Conservation (phyloP, 1,140 invertebrate species). For the Nomia melanderi region DNA sequence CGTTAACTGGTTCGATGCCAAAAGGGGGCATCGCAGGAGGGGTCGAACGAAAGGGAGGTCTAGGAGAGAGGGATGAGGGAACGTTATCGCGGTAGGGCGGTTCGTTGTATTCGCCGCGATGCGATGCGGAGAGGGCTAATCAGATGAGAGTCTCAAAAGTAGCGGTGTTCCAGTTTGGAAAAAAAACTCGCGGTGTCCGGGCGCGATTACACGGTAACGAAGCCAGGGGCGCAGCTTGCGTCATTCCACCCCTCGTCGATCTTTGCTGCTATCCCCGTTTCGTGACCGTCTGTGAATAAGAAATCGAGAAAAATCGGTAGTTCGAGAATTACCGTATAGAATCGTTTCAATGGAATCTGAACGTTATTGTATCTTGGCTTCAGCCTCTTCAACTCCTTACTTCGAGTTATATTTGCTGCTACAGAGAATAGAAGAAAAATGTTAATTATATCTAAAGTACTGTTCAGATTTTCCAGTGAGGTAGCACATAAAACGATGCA, state of each 20-base stretch:
- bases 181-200: slow-evolving; percentile 56
- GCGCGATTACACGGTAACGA: slow-evolving; percentile 59
- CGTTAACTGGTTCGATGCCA: slow-evolving; percentile 66
- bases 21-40: slow-evolving; percentile 25
- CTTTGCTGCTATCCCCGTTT: neutral
- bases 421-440: too few species aligned
- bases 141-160: slow-evolving; percentile 69
- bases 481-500: too few species aligned
- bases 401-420: too few species aligned
- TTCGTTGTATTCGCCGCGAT: slow-evolving; percentile 57
- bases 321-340: too few species aligned
- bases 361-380: too few species aligned
- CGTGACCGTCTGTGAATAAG: too few species aligned
- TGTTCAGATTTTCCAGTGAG: too few species aligned
- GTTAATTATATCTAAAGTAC: too few species aligned
- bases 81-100: slow-evolving; percentile 62
- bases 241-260: slow-evolving; percentile 47
- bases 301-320: too few species aligned
- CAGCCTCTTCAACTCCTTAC: too few species aligned
- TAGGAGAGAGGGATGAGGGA: slow-evolving; percentile 24
- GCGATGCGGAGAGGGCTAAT: slow-evolving; percentile 35
- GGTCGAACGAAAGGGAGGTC: neutral
- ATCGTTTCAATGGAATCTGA: too few species aligned
- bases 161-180: slow-evolving; percentile 51
- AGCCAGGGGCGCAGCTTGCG: slow-evolving; percentile 52